Evolutionary conservation across 2,113 vertebrate species (phyloP), one percentile per base, ranked within the genome.

Genomic region (Orientallactaga bullata): DNA sequence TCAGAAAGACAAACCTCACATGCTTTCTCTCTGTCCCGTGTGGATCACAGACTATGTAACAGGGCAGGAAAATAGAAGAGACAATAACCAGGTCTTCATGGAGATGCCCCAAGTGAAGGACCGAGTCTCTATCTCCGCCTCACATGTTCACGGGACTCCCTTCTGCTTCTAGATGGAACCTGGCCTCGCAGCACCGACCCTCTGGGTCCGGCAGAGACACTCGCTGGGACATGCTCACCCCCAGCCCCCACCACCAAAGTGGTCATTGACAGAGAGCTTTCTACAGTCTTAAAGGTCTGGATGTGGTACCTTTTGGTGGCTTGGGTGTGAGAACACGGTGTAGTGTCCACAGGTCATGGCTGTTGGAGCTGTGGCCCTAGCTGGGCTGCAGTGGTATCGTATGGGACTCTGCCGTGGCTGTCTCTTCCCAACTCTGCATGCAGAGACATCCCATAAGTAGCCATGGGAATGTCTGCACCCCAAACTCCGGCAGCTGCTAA

Each of bases 281-380:
- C 26, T 4, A 32, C 2, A 63, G 39, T 47, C 18, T 35, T 0
- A 4, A 1, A 4, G 7, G 35, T 23, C 51, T 77, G 13, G 26
- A 47, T 23, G 35, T 4, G 65, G 47, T 65, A 4, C 0, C 18
- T 55, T 28, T 37, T 37, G 0, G 23, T 0, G 61, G 28, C 30
- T 23, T 15, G 35, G 0, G 65, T 37, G 2, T 7, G 10, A 17
- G 32, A 21, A 37, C 11, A 35, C 0, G 10, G 11, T 32, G 12
- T 1, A 18, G 11, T 61, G 47, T 9, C 30, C 0, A 13, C 11
- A 1, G 7, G 0, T n/a, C 66, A 9, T 1, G 3, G 61, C 28
- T 42, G 21, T 10, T 0, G 3, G 20, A 7, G 12, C 11, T 0
- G 0, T 23, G n/a, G 5, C 26, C 18, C 13, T 9, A 55, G n/a